A percentile compares a stretch with the other conserved stretches of the same genome.
Conservation (phyloP, 2,113 vertebrate genomes). For the Cryptomyrus ogoouensis region DNA sequence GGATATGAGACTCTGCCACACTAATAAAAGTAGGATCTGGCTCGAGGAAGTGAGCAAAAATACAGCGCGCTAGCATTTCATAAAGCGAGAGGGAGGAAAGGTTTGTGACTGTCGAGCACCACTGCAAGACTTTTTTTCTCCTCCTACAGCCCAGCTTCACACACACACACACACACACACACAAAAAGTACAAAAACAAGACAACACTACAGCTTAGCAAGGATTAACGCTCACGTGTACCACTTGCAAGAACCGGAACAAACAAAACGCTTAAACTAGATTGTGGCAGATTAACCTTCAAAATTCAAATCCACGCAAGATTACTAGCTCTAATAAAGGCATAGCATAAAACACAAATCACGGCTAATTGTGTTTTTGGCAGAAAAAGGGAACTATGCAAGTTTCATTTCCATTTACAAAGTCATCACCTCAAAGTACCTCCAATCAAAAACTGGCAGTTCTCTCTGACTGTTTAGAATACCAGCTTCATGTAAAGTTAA, state of each 20-base stretch:
- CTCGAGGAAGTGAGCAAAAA: not conserved
- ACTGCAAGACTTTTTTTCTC: not conserved
- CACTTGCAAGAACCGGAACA: not conserved
- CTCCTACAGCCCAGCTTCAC: not conserved
- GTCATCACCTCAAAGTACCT: not conserved
- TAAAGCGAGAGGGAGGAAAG: not conserved
- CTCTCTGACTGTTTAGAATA: not conserved
- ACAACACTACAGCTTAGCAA: not conserved
- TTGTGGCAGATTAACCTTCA: constrained; percentile 1
- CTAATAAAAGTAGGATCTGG: not conserved
- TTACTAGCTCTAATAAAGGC: not conserved
- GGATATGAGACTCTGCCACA: not conserved
- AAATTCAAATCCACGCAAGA: not conserved
- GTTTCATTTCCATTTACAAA: not conserved
- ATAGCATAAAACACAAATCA: not conserved
- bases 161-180: not conserved
- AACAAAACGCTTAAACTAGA: not conserved
- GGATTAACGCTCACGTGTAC: not conserved
- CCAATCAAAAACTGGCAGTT: not conserved
- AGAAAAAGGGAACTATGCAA: not conserved
- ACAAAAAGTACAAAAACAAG: not conserved
- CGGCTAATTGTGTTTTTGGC: not conserved
- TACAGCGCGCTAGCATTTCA: no score
- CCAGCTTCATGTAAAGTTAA: not conserved
- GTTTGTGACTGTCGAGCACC: not conserved